Evolutionary conservation across 2,888 invertebrate genomes (phyloP).

Genomic region (Cantharis nigra): DNA sequence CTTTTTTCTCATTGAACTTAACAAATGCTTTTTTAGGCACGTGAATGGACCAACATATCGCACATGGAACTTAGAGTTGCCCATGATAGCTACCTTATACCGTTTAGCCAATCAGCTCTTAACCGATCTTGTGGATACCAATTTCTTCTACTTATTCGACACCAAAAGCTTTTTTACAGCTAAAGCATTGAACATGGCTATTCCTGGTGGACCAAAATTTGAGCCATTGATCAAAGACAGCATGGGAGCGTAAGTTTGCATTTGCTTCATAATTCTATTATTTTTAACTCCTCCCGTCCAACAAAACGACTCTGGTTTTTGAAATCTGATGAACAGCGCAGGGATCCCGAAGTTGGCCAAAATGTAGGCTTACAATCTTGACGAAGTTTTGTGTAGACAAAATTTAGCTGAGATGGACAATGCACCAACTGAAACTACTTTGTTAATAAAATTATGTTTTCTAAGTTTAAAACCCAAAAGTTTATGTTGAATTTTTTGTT

Average conservation of each 20-base stretch:
- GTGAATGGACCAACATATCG: constrained; percentile 98
- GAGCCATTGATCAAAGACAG: constrained; percentile 98
- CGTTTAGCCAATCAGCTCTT: constrained; percentile 96
- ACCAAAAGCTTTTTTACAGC: constrained; percentile 99
- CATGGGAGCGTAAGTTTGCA: constrained; percentile 76
- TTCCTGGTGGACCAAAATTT: constrained; percentile 99
- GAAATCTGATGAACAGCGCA: no score
- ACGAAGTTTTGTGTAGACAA: constrained; percentile 21
- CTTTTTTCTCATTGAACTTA: background rate
- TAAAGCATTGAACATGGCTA: constrained; percentile 98
- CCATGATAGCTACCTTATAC: constrained; percentile 97
- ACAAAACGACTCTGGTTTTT: no score
- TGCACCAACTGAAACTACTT: constrained; percentile 13
- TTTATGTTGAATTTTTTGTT: constrained; percentile 10
- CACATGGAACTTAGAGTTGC: constrained; percentile 93
- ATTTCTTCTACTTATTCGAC: constrained; percentile 99
- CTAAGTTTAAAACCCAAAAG: background rate
- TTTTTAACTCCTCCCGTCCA: no score
- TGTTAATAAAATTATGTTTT: no score
- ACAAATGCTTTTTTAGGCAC: constrained; percentile 58
- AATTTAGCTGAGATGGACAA: constrained; percentile 12
- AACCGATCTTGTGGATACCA: constrained; percentile 97
- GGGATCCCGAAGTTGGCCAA: background rate
- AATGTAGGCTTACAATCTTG: constrained; percentile 20
- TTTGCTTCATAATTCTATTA: no score